Evolutionary conservation across 2,888 invertebrate genomes (phyloP).

Genomic region (Lathronympha strigana): DNA sequence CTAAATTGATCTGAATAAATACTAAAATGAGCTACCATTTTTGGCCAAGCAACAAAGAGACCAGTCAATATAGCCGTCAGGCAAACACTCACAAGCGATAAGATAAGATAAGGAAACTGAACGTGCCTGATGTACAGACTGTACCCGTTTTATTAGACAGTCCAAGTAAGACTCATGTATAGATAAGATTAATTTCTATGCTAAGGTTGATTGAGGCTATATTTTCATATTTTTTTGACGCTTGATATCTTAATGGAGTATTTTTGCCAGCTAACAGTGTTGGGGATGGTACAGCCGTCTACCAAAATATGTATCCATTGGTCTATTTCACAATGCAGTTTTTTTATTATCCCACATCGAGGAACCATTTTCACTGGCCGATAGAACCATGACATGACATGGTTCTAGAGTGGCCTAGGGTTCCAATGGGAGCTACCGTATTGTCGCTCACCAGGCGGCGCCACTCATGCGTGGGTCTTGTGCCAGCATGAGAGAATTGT

Average conservation of each 20-base stretch:
- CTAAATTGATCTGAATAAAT: constrained; percentile 23
- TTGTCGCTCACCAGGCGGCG: too few relatives aligned
- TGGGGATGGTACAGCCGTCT: not conserved
- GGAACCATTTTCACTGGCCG: too few relatives aligned
- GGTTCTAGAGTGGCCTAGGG: too few relatives aligned
- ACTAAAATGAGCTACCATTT: constrained; percentile 1
- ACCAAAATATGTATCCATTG: too few relatives aligned
- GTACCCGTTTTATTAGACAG: not conserved
- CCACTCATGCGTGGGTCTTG: too few relatives aligned
- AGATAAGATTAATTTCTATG: not conserved
- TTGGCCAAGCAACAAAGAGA: constrained; percentile 24
- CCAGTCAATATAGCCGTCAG: constrained; percentile 32
- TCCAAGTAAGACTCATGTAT: not conserved
- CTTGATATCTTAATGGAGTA: too few relatives aligned
- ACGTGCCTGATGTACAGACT: constrained; percentile 6
- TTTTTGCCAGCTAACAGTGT: too few relatives aligned
- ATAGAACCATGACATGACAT: too few relatives aligned
- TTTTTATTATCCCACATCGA: too few relatives aligned
- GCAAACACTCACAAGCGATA: constrained; percentile 26
- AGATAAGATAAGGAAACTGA: constrained; percentile 34
- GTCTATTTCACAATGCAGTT: too few relatives aligned
- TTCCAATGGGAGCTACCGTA: too few relatives aligned
- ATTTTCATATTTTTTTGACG: not conserved
- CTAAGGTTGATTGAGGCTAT: not conserved
- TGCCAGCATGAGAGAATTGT: too few relatives aligned